Conservation (phyloP, 2,797 vertebrate genomes). For the Hyperoplus immaculatus region DNA sequence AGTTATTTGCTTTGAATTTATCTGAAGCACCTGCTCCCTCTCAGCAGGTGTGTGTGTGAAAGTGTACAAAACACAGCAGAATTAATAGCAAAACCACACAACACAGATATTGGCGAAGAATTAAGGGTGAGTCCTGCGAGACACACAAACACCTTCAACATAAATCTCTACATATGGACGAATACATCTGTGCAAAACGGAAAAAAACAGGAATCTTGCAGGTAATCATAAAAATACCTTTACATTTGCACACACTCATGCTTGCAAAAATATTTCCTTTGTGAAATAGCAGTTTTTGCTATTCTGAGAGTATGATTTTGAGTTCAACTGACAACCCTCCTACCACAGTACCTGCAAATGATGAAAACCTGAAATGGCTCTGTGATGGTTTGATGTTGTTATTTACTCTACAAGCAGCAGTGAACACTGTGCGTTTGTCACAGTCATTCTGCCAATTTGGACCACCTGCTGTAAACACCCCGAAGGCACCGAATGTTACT, state of each 20-base stretch:
- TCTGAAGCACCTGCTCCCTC: slow-evolving; percentile 62
- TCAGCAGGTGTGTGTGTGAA: slow-evolving; percentile 68
- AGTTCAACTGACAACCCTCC: slow-evolving; percentile 30
- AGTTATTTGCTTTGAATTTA: slow-evolving; percentile 59
- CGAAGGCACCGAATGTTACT: slow-evolving; percentile 72
- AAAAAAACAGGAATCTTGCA: not conserved
- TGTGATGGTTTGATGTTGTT: slow-evolving; percentile 71
- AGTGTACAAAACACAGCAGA: slow-evolving; percentile 25
- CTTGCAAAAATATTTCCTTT: slow-evolving; percentile 11
- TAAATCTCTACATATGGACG: slow-evolving; percentile 37
- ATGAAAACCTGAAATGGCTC: slow-evolving; percentile 31
- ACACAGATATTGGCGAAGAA: slow-evolving; percentile 22
- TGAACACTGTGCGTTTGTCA: slow-evolving; percentile 73
- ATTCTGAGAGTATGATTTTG: slow-evolving; percentile 40
- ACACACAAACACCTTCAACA: slow-evolving; percentile 20
- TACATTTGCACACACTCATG: not conserved
- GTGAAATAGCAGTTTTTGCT: slow-evolving; percentile 1
- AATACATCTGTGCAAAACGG: not conserved
- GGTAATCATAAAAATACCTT: slow-evolving; percentile 10
- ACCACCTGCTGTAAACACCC: slow-evolving; percentile 82
- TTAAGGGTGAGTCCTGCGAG: not conserved
- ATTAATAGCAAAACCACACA: slow-evolving; percentile 50
- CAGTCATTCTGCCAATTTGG: slow-evolving; percentile 77
- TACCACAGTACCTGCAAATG: slow-evolving; percentile 25
- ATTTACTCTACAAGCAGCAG: slow-evolving; percentile 72